Base-by-base conservation (phyloP, 2,888 invertebrate species). In the Aporophyla nigra region DNA sequence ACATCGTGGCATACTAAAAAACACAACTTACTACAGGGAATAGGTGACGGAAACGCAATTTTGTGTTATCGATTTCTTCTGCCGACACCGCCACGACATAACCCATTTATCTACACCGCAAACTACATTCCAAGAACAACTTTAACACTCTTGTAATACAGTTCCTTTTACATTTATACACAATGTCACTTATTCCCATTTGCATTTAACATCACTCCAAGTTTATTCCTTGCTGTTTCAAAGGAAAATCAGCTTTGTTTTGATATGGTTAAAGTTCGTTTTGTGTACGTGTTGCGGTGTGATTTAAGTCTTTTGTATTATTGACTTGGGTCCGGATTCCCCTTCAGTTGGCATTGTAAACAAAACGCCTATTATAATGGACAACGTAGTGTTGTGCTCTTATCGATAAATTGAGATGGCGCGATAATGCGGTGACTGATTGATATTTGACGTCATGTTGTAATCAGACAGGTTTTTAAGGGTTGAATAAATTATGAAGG, bases 321-420 rank as follows among this genome's bases (percentile, higher is more conserved):
- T 72, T 71, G 63, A 69, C 75, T 78, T 76, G 58, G 74, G 86
- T 78, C 85, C 87, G 81, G 91, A 91, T 93, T 93, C 95, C 95
- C 95, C 96, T 95, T 93, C 93, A 93, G 93, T 93, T 92, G 93
- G 93, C 90, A 94, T 94, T 95, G 95, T 96, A 96, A 96, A 96
- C 96, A 96, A 95, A 96, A 96, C 95, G 95, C 95, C 95, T 95
- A 94, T 95, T 95, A 95, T 95, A 95, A 95, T 95, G 94, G 92
- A 92, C 91, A 91, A 90, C 90, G 65, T 93, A 94, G 95, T 88
- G 95, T 83, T 92, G 93, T 78, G 85, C 72, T 33, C 51, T 74
- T 86, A 85, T 91, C 90, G 91, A 91, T 90, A 85, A 74, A 87
- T 74, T 82, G 74, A 78, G 76, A 88, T 85, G 46, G 78, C 27